Evolutionary conservation across 1,140 invertebrate genomes (phyloP).

Genomic region (Pseudomyrmex flavicornis): DNA sequence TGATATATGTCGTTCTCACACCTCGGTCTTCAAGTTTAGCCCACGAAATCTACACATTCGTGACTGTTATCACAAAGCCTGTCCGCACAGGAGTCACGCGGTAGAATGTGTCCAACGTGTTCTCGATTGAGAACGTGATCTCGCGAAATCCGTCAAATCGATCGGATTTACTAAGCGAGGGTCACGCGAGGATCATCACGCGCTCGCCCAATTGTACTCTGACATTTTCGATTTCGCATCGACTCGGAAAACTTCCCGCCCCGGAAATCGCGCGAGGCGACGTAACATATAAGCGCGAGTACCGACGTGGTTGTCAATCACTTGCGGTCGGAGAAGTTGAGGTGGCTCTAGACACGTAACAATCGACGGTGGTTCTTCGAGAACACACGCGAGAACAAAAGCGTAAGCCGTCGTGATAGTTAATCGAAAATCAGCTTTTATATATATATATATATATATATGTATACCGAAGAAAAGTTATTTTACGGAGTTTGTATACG

Average conservation of each 20-base stretch:
- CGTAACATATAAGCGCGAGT: conserved; percentile 15
- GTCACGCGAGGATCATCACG: conserved; percentile 64
- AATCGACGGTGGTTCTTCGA: conserved; percentile 40
- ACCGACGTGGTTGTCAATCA: conserved; percentile 8
- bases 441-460: not conserved
- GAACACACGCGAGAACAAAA: conserved; percentile 5
- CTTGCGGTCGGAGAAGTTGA: not conserved
- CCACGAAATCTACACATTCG: conserved; percentile 42
- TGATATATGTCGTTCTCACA: conserved; percentile 7
- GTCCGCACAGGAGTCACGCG: conserved; percentile 43
- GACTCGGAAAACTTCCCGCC: conserved; percentile 1
- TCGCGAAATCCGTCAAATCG: conserved; percentile 63
- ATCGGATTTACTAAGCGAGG: conserved; percentile 49
- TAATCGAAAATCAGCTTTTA: conserved; percentile 10
- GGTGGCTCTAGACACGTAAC: conserved; percentile 15
- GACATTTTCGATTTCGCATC: conserved; percentile 66
- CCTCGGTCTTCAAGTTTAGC: conserved; percentile 11
- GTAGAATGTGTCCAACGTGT: conserved; percentile 18
- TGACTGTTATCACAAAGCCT: conserved; percentile 52
- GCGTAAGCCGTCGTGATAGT: conserved; percentile 7
- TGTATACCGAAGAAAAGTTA: too few relatives aligned
- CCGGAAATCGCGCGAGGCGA: not conserved
- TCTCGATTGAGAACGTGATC: conserved; percentile 63
- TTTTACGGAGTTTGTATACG: too few relatives aligned
- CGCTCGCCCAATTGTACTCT: conserved; percentile 63